Evolutionary conservation across 2,888 invertebrate genomes (phyloP).

Genomic region (Rapana venosa): DNA sequence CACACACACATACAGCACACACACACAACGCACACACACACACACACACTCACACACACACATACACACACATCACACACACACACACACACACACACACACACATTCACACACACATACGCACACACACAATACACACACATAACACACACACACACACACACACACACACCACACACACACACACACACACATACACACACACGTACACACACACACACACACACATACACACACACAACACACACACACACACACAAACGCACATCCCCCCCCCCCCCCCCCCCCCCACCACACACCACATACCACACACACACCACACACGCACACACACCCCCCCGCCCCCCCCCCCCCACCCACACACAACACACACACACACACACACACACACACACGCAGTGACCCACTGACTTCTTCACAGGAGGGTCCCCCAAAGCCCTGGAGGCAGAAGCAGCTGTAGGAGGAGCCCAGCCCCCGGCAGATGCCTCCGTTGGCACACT

Average conservation of each 20-base stretch:
- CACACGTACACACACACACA: slow-evolving; percentile 16
- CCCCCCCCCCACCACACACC: not conserved
- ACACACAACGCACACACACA: too few species aligned
- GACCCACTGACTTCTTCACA: slow-evolving; percentile 32
- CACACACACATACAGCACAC: not conserved
- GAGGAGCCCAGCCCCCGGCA: slow-evolving; percentile 31
- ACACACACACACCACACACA: slow-evolving; percentile 21
- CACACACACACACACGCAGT: slow-evolving; percentile 31
- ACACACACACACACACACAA: slow-evolving; percentile 2
- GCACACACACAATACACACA: slow-evolving; percentile 5
- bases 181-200: slow-evolving; percentile 17
- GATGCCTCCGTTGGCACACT: slow-evolving; percentile 33
- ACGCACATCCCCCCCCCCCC: not conserved
- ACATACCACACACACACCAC: slow-evolving; percentile 32
- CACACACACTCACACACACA: slow-evolving; percentile 18
- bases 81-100: not conserved
- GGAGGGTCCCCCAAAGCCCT: slow-evolving; percentile 15
- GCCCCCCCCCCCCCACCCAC: not conserved
- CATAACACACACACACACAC: slow-evolving; percentile 24
- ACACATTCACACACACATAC: not conserved
- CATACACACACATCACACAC: not conserved
- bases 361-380: slow-evolving; percentile 29
- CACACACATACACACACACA: slow-evolving; percentile 1
- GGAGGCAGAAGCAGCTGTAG: slow-evolving; percentile 27
- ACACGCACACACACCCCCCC: slow-evolving; percentile 21